These are phyloP conservation scores for Aphaenogaster floridana DNA, from an alignment of 1,140 invertebrate species.

Conservation along the genomic window DNA sequence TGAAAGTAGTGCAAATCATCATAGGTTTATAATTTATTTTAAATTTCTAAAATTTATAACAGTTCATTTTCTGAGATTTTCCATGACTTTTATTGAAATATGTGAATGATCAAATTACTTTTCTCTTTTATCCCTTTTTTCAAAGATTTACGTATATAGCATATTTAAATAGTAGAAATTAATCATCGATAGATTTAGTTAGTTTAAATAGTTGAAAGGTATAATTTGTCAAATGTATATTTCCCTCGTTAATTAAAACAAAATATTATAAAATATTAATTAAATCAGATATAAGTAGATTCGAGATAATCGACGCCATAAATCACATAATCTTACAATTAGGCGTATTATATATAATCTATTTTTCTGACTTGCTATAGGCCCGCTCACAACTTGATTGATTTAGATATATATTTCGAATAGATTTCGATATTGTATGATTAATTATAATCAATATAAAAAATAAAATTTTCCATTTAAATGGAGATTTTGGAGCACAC, in stretches of 20 bases:
- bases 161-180: no score
- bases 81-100: no score
- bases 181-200: no score
- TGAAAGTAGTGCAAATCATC: no score
- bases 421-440: not conserved
- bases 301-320: not conserved
- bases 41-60: no score
- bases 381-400: not conserved
- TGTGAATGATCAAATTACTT: no score
- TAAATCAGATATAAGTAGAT: not conserved
- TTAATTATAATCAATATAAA: conserved; percentile 11
- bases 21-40: no score
- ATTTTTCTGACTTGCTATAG: not conserved
- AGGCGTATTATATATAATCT: not conserved
- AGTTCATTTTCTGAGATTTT: no score
- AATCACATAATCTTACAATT: not conserved
- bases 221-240: not conserved
- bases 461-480: conserved; percentile 3
- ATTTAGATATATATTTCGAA: not conserved
- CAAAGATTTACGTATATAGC: no score
- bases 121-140: no score
- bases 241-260: not conserved
- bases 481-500: not conserved
- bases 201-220: not conserved
- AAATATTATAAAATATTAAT: conserved; percentile 3